Evolutionary conservation across 2,113 vertebrate species (phyloP).

Genomic region (Hucho hucho): DNA sequence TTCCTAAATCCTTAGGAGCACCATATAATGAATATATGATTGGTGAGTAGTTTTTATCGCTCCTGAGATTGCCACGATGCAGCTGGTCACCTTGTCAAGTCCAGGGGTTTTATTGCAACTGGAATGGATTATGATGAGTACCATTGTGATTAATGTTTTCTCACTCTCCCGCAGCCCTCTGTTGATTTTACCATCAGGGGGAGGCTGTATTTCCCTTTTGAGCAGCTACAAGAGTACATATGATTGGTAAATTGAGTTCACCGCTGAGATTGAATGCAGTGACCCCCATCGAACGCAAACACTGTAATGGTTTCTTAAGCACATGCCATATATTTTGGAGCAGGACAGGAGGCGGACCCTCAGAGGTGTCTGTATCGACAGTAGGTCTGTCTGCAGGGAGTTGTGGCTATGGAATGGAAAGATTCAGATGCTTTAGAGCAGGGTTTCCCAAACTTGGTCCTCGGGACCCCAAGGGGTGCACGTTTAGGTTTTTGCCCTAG

Average conservation of each 20-base stretch:
- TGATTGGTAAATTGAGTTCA: constrained; percentile 49
- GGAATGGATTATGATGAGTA: constrained; percentile 67
- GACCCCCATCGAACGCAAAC: constrained; percentile 48
- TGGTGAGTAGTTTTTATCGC: constrained; percentile 67
- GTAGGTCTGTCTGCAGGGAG: background rate
- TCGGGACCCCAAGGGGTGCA: too few species aligned
- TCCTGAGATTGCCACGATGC: constrained; percentile 63
- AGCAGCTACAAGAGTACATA: constrained; percentile 29
- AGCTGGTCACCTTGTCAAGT: constrained; percentile 72
- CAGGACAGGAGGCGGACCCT: background rate
- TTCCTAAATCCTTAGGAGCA: constrained; percentile 58
- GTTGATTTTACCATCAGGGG: constrained; percentile 22
- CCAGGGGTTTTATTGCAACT: constrained; percentile 67
- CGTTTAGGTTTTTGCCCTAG: too few species aligned
- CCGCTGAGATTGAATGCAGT: constrained; percentile 41
- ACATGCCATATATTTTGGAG: constrained; percentile 23
- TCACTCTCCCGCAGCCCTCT: constrained; percentile 23
- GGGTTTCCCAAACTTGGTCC: too few species aligned
- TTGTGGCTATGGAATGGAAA: background rate
- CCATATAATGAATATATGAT: constrained; percentile 70
- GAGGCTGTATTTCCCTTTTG: constrained; percentile 34
- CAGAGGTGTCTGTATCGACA: background rate
- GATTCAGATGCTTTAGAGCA: background rate
- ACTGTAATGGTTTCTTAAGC: constrained; percentile 48
- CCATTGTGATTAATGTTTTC: constrained; percentile 54